Conservation (phyloP, 2,888 invertebrate genomes). For the Nycteola revayana region DNA sequence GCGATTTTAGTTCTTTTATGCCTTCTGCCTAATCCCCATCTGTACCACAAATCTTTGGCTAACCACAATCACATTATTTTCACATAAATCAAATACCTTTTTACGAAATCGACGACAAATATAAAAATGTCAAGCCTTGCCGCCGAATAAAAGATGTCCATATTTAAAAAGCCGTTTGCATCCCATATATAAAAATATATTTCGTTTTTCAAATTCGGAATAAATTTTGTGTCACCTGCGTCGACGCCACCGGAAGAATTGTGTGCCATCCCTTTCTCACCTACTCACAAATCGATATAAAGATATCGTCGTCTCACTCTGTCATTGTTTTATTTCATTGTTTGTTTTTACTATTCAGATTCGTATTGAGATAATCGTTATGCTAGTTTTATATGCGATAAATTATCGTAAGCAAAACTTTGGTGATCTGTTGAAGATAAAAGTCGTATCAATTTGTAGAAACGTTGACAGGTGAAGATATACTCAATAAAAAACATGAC, state of each 20-base stretch:
- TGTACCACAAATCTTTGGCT: conserved; percentile 11
- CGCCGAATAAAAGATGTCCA: conserved; percentile 75
- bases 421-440: conserved; percentile 65
- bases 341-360: conserved; percentile 63
- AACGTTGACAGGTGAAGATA: conserved; percentile 66
- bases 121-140: conserved; percentile 77
- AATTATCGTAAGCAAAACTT: conserved; percentile 60
- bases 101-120: conserved; percentile 74
- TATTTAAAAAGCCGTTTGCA: conserved; percentile 81
- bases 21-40: conserved; percentile 10
- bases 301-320: conserved; percentile 46
- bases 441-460: conserved; percentile 61
- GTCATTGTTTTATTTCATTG: conserved; percentile 48
- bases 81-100: conserved; percentile 73
- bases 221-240: conserved; percentile 81
- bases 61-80: conserved; percentile 57
- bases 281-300: conserved; percentile 2
- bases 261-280: conserved; percentile 31
- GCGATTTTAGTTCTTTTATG: too few species aligned
- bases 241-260: conserved; percentile 75
- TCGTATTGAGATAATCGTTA: conserved; percentile 71
- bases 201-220: conserved; percentile 81
- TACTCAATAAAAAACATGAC: conserved; percentile 19
- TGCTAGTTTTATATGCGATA: conserved; percentile 75
- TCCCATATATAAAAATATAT: conserved; percentile 77